A percentile compares a stretch with the other conserved stretches of the same genome.
These are phyloP conservation scores for Pseudomyrmex sp. DNA, from an alignment of 1,140 invertebrate genomes.

Conservation along the genomic window DNA sequence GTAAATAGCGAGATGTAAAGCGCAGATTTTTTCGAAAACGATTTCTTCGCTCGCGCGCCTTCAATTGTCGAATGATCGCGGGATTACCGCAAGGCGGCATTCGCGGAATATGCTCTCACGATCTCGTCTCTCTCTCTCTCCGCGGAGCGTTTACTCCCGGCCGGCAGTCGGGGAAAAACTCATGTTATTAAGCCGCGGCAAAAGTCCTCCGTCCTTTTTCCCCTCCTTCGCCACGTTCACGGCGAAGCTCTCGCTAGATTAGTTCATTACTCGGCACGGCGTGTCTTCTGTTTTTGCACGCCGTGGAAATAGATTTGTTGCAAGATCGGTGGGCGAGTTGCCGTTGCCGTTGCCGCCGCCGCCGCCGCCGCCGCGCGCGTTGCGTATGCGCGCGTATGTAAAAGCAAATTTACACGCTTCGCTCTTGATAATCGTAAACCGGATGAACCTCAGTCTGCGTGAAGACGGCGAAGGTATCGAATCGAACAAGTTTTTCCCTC, in stretches of 20 bases:
- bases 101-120: constrained; percentile 42
- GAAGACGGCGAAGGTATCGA: background rate
- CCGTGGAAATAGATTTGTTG: constrained; percentile 80
- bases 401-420: constrained; percentile 30
- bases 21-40: background rate
- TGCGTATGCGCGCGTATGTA: constrained; percentile 62
- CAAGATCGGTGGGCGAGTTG: constrained; percentile 69
- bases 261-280: constrained; percentile 78
- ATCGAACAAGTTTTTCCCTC: background rate
- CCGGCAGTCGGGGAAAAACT: constrained; percentile 72
- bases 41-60: background rate
- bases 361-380: constrained; percentile 66
- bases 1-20: background rate
- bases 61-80: constrained; percentile 21
- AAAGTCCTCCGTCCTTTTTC: constrained; percentile 68
- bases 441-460: constrained; percentile 16
- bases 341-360: constrained; percentile 3
- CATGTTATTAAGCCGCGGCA: constrained; percentile 77
- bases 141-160: constrained; percentile 62
- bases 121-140: constrained; percentile 43
- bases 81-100: constrained; percentile 15
- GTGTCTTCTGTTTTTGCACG: constrained; percentile 77
- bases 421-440: constrained; percentile 17
- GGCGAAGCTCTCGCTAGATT: constrained; percentile 74
- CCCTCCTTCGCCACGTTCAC: constrained; percentile 45